Percentiles rank a stretch among this genome's conserved stretches.
These are phyloP conservation scores for Pseudochromis fuscus DNA, from an alignment of 2,797 vertebrate genomes.

Conservation along the genomic window DNA sequence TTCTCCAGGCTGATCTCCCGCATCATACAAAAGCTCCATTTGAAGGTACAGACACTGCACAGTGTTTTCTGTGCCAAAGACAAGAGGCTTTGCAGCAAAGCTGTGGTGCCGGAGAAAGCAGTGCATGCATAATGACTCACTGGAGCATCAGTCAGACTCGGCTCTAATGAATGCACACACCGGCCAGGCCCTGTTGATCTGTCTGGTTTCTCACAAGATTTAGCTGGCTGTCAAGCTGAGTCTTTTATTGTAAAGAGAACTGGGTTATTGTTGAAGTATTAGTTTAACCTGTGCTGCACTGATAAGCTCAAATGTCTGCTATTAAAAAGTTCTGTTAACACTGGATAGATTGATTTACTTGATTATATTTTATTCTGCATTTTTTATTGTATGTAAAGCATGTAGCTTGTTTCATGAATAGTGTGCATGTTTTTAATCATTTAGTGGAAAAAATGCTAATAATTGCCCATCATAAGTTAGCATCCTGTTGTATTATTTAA, in stretches of 20 bases:
- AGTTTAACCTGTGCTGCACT: neutral
- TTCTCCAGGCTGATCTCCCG: slow-evolving; percentile 92
- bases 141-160: slow-evolving; percentile 27
- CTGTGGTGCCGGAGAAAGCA: slow-evolving; percentile 27
- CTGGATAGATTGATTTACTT: neutral
- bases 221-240: slow-evolving; percentile 8
- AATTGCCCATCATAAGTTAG: neutral
- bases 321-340: neutral
- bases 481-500: neutral
- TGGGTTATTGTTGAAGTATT: neutral
- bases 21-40: slow-evolving; percentile 94
- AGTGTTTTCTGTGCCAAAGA: slow-evolving; percentile 28
- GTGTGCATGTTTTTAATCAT: neutral
- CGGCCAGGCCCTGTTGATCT: slow-evolving; percentile 33
- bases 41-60: slow-evolving; percentile 86
- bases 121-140: slow-evolving; percentile 50
- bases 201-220: slow-evolving; percentile 19
- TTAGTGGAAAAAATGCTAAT: neutral
- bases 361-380: neutral
- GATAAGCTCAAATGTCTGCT: neutral
- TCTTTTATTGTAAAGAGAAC: slow-evolving; percentile 11
- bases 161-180: slow-evolving; percentile 44
- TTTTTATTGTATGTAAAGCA: too few relatives aligned
- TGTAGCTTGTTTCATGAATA: too few relatives aligned
- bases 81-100: slow-evolving; percentile 41